phyloP scores from a whole-genome alignment of 2,888 invertebrate species.

The Lasioglossum lativentre region DNA sequence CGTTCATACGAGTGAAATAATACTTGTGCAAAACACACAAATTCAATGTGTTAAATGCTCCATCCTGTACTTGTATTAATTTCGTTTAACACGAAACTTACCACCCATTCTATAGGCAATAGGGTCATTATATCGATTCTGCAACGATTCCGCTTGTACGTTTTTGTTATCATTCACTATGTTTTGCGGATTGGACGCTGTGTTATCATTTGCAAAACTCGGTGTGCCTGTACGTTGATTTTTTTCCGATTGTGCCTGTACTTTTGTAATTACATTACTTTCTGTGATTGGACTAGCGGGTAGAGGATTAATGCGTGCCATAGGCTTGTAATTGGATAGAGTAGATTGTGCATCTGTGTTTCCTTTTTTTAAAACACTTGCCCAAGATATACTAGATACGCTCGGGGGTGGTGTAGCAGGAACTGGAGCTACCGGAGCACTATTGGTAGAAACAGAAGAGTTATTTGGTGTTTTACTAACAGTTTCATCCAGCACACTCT shows the following conservation, averaged over 20 bases:
- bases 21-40: too few relatives aligned
- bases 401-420: slow-evolving; percentile 40
- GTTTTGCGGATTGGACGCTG: slow-evolving; percentile 37
- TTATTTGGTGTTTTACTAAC: slow-evolving; percentile 57
- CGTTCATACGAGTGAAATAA: too few relatives aligned
- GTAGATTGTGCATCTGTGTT: slow-evolving; percentile 63
- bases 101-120: slow-evolving; percentile 90
- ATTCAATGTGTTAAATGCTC: too few relatives aligned
- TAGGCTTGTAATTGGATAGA: slow-evolving; percentile 73
- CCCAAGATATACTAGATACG: slow-evolving; percentile 79
- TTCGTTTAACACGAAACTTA: slow-evolving; percentile 81
- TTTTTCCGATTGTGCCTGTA: slow-evolving; percentile 48
- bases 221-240: slow-evolving; percentile 35
- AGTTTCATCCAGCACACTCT: slow-evolving; percentile 60
- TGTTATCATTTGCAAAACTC: slow-evolving; percentile 42
- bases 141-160: slow-evolving; percentile 41
- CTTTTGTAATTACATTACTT: slow-evolving; percentile 43
- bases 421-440: slow-evolving; percentile 28
- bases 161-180: slow-evolving; percentile 45
- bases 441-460: slow-evolving; percentile 34
- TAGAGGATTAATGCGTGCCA: slow-evolving; percentile 76
- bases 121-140: slow-evolving; percentile 87
- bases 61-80: not conserved
- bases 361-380: slow-evolving; percentile 80
- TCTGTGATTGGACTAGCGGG: slow-evolving; percentile 59